phyloP scores from a whole-genome alignment of 2,797 vertebrate species.

The Spatula clypeata region DNA sequence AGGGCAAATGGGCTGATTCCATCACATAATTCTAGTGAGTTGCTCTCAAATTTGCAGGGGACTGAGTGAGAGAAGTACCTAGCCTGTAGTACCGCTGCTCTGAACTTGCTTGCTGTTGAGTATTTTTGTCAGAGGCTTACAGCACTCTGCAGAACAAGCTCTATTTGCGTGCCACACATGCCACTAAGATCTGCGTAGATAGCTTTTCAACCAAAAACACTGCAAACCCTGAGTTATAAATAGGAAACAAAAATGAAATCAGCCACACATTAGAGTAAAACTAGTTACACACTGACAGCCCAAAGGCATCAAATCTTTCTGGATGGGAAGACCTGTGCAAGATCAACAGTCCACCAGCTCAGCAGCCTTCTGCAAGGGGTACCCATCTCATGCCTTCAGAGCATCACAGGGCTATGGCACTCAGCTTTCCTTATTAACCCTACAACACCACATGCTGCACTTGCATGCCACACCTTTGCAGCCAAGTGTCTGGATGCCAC shows the following conservation, averaged over 20 bases:
- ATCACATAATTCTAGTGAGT: not conserved
- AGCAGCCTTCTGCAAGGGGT: not conserved
- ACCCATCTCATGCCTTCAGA: accelerated
- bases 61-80: not conserved
- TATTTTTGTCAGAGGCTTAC: not conserved
- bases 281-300: not conserved
- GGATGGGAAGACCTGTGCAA: not conserved
- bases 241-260: accelerated
- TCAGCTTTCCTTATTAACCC: not conserved
- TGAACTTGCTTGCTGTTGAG: not conserved
- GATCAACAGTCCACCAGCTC: accelerated
- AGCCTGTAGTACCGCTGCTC: not conserved
- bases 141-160: not conserved
- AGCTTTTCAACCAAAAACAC: not conserved
- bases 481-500: not conserved
- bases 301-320: accelerated
- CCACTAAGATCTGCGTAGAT: not conserved
- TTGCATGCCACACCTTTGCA: accelerated
- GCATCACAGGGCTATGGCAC: accelerated
- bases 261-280: not conserved
- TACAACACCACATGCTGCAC: accelerated
- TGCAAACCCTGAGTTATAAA: not conserved
- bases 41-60: not conserved
- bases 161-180: not conserved
- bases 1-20: not conserved